A percentile compares a stretch with the other conserved stretches of the same genome.
These are phyloP conservation scores for Holacanthus passer DNA, from an alignment of 2,113 vertebrate species.

Conservation along the genomic window DNA sequence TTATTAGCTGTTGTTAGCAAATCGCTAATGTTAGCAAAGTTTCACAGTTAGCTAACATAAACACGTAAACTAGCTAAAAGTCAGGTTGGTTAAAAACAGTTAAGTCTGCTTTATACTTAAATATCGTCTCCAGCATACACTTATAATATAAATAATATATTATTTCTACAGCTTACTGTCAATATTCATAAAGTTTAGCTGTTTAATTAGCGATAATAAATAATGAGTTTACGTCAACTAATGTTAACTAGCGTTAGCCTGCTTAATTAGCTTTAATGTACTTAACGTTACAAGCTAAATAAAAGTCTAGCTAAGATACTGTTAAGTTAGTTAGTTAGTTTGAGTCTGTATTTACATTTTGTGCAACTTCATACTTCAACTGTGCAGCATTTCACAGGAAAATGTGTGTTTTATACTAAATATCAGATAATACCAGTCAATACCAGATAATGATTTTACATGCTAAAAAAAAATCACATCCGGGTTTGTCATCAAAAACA, in stretches of 20 bases:
- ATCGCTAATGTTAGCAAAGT: constrained; percentile 22
- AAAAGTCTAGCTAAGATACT: background rate
- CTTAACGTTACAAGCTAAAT: background rate
- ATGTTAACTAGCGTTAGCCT: too few species aligned
- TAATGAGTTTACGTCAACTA: background rate
- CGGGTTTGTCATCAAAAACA: background rate
- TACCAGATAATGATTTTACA: background rate
- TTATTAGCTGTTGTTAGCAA: constrained; percentile 6
- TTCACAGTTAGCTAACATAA: background rate
- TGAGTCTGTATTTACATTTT: background rate
- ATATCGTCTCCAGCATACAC: background rate
- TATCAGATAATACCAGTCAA: too few species aligned
- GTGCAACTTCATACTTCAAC: background rate
- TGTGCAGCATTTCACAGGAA: background rate
- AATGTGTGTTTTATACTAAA: background rate
- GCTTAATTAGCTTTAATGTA: background rate
- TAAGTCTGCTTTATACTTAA: background rate
- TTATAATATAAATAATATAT: background rate
- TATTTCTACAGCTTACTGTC: background rate
- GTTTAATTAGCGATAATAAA: background rate
- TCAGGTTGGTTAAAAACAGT: background rate
- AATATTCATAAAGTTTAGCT: background rate
- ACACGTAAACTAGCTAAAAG: background rate
- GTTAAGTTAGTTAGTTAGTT: background rate
- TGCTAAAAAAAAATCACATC: background rate